Percentiles rank a stretch among this genome's conserved stretches.
phyloP scores from a whole-genome alignment of 1,140 invertebrate genomes.

The Bacillus rossius region DNA sequence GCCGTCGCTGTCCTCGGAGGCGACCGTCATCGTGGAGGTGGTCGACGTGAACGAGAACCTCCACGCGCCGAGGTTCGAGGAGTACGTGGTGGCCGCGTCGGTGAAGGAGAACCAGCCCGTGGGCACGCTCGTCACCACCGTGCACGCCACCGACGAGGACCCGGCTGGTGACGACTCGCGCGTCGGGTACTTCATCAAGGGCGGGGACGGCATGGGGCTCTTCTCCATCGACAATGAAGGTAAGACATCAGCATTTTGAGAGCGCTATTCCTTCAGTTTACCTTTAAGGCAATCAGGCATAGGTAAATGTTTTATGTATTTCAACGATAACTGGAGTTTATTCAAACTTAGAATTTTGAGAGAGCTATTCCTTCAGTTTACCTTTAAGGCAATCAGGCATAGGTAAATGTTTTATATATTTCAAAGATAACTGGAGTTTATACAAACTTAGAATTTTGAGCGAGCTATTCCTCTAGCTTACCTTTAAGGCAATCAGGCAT shows the following conservation, averaged over 20 bases:
- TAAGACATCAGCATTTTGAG: conserved; percentile 37
- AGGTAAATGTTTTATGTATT: too few species aligned
- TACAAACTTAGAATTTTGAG: too few species aligned
- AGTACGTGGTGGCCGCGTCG: conserved; percentile 65
- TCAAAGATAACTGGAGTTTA: too few species aligned
- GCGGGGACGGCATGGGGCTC: conserved; percentile 83
- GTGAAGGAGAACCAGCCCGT: conserved; percentile 71
- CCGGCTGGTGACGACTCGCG: conserved; percentile 67
- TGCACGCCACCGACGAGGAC: conserved; percentile 83
- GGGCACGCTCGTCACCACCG: conserved; percentile 66
- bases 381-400: too few species aligned
- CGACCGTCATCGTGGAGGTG: conserved; percentile 77
- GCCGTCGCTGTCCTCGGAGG: conserved; percentile 65
- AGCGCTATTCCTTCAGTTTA: not conserved
- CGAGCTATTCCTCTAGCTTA: too few species aligned
- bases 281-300: too few species aligned
- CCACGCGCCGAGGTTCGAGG: conserved; percentile 75
- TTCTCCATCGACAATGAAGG: conserved; percentile 90
- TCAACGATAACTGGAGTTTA: too few species aligned
- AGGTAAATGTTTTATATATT: too few species aligned
- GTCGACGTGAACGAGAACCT: conserved; percentile 92
- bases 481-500: too few species aligned
- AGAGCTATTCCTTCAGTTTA: too few species aligned
- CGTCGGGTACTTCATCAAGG: conserved; percentile 80
- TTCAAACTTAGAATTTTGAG: too few species aligned